Evolutionary conservation across 2,113 vertebrate species (phyloP), one percentile per base, ranked within the genome.

Genomic region (Psilopsiagon aymara): DNA sequence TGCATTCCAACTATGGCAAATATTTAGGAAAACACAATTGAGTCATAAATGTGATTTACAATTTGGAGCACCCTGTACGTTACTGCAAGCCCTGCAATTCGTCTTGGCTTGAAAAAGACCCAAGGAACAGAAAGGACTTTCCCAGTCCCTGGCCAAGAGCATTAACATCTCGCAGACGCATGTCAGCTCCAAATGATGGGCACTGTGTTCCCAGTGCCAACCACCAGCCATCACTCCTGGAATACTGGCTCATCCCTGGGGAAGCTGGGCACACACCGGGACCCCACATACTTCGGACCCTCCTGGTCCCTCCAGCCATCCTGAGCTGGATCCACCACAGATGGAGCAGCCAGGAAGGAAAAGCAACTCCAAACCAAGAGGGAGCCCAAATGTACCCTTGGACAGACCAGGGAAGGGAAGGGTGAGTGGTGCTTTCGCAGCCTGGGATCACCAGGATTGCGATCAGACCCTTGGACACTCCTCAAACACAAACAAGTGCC

Each of bases 361-460:
- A 73, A 80, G 33, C 29, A 43, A 43, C 13, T 0, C 1, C 33
- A 59, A 53, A 20, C 9, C 53, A 49, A 0, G 63, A 43, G 68
- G n/a, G 35, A 83, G 14, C n/a, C 17, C 43, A n/a, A 69, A 63
- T 1, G 1, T 0, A 7, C 52, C 69, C 62, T 49, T 1, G 16
- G 37, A 23, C 5, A 55, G 64, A 12, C 2, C 0, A 10, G 39
- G n/a, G 59, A 37, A 46, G 17, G 62, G 57, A 18, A 75, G 43
- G 81, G 62, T 11, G 47, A 57, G 59, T 37, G 9, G 47, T 59
- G 67, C 67, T 67, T 64, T 44, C 6, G 1, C 29, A 52, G 86
- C 68, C 64, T 35, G 4, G 66, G n/a, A 25, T 47, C 55, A 15
- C 12, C 0, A 0, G n/a, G 59, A 41, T 0, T 3, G 29, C 3